Base-by-base conservation (phyloP, 2,888 invertebrate genomes). In the Lasioglossum vierecki region DNA sequence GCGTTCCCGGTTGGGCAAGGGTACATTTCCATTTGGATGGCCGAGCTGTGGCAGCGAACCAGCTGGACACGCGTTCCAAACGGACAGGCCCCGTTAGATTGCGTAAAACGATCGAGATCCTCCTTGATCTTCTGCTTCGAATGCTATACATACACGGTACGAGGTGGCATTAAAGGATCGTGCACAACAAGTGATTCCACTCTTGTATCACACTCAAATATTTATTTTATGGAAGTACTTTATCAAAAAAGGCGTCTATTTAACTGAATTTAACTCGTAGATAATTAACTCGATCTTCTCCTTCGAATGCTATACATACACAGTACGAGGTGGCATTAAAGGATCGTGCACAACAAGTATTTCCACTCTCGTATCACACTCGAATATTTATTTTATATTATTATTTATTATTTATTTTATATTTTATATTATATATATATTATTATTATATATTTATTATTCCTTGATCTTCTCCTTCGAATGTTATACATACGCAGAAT, bases 1-100 rank as follows among this genome's bases (percentile, higher is more conserved):
- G 73, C 30, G 82, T n/a, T 82, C 60, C 53, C 49, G n/a, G 18
- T 87, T 75, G 41, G 57, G 75, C 77, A 73, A 82, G 79, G 79
- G 41, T 77, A 79, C 35, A 84, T 86, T 88, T 81, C 57, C 89
- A 84, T 81, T 76, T 87, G 78, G 79, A 79, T 76, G 71, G 71
- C 18, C 46, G 46, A 35, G 60, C 35, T 22, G 22, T n/a, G 53
- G 9, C 53, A n/a, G 66, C 60, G 68, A 63, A 73, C n/a, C 39
- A 68, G 60, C 26, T n/a, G 53, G 53, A 9, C 26, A 72, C 46
- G 82, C 46, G 71, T 72, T 30, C 76, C 71, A 72, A 76, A 18
- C 15, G 22, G 76, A 71, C 39, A 18, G 18, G 35, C 35, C 63
- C 82, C 82, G 76, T 82, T 83, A 83, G 83, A 76, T 83, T 66